Conservation (phyloP, 2,113 vertebrate genomes). For the Peromyscus californicus region DNA sequence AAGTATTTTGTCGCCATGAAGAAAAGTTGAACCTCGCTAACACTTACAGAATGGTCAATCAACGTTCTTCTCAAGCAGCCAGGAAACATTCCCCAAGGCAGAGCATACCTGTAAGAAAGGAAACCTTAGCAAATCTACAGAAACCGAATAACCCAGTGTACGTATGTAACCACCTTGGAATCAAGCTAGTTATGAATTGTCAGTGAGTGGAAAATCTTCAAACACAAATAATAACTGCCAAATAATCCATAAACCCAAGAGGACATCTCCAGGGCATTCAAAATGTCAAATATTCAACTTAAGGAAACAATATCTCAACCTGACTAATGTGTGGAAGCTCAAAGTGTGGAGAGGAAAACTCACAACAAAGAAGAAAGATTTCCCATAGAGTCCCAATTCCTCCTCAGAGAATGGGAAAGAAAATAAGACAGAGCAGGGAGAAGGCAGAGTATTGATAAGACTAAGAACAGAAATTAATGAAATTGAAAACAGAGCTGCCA, state of each 20-base stretch:
- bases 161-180: not conserved
- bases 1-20: not conserved
- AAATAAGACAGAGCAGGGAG: no score
- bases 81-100: not conserved
- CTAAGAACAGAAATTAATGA: not conserved
- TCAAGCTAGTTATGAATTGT: not conserved
- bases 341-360: no score
- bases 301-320: not conserved
- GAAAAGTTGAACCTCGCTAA: not conserved
- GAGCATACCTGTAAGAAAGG: not conserved
- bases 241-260: not conserved
- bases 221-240: not conserved
- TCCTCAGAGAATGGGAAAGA: not conserved
- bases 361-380: not conserved
- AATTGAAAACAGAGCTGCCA: not conserved
- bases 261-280: not conserved
- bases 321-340: rapidly evolving
- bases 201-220: not conserved
- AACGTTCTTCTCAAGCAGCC: not conserved
- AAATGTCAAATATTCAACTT: not conserved
- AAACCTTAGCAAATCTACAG: not conserved
- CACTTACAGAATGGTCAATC: not conserved
- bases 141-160: no score
- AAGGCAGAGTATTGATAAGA: not conserved
- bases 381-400: not conserved